phyloP scores from a whole-genome alignment of 2,888 invertebrate species.

The Leucophora obtusa region DNA sequence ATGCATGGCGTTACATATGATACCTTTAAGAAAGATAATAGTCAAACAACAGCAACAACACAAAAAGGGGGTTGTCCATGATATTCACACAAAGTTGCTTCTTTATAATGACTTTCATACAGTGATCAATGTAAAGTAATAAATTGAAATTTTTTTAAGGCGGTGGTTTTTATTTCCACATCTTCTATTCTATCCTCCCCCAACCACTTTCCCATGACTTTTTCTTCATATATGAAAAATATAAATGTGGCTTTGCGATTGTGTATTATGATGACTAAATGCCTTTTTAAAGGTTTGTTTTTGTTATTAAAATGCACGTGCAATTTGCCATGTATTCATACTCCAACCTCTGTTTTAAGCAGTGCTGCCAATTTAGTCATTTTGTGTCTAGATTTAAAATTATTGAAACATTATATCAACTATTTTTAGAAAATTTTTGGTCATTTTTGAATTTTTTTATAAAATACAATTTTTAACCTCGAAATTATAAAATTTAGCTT shows the following conservation, averaged over 20 bases:
- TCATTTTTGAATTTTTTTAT: too few relatives aligned
- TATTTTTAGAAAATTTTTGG: too few relatives aligned
- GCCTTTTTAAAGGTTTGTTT: constrained; percentile 4
- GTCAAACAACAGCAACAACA: constrained; percentile 14
- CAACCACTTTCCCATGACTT: not conserved
- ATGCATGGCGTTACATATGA: constrained; percentile 53
- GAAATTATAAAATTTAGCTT: too few relatives aligned
- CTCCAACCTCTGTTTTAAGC: not conserved
- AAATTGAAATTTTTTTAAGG: constrained; percentile 54
- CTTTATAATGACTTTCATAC: constrained; percentile 39
- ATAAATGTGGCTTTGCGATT: not conserved
- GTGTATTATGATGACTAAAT: not conserved
- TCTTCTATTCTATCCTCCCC: not conserved
- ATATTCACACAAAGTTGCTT: constrained; percentile 20
- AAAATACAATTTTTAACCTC: too few relatives aligned
- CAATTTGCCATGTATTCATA: not conserved
- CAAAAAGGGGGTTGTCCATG: not conserved
- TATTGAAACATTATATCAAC: too few relatives aligned
- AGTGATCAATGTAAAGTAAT: constrained; percentile 48
- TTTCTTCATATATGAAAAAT: not conserved
- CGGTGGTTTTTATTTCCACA: constrained; percentile 17
- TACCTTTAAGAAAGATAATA: constrained; percentile 42
- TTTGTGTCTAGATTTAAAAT: too few relatives aligned
- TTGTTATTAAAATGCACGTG: not conserved
- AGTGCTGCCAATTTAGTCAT: too few relatives aligned